Conservation (phyloP, 2,113 vertebrate species). For the Ahaetulla prasina region DNA sequence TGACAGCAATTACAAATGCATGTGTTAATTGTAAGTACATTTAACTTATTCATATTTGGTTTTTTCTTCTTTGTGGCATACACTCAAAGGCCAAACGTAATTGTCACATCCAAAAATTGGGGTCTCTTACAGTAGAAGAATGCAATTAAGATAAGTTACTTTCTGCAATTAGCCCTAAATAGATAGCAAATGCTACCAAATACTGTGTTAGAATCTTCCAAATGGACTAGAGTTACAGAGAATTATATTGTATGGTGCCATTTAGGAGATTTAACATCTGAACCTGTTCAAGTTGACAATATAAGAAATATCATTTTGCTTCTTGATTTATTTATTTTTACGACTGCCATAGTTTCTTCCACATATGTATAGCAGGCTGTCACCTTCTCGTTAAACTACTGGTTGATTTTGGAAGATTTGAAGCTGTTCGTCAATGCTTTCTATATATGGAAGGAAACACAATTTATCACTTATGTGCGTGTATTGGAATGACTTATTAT, state of each 20-base stretch:
- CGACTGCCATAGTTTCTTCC: background rate
- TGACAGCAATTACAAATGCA: no score
- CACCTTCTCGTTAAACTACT: background rate
- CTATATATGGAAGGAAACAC: background rate
- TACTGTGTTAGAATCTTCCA: no score
- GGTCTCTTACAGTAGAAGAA: background rate
- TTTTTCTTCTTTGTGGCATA: background rate
- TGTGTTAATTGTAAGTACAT: no score
- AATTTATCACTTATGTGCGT: background rate
- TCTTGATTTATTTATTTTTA: background rate
- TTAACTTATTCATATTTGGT: no score
- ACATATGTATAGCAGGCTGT: background rate
- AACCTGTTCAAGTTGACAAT: background rate
- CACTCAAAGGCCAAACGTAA: background rate
- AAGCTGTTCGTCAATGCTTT: background rate
- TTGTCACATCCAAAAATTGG: background rate
- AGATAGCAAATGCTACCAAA: background rate
- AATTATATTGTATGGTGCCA: background rate
- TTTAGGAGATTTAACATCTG: background rate
- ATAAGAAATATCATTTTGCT: background rate
- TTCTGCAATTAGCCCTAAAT: background rate
- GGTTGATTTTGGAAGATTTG: background rate
- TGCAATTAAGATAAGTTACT: background rate
- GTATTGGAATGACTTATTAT: background rate
- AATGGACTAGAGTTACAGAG: background rate